These are phyloP conservation scores for Aurelia aurita complex sp. Pacific DNA, from an alignment of 30 jellyfish, hydroid and myxozoan genomes.

Conservation along the genomic window DNA sequence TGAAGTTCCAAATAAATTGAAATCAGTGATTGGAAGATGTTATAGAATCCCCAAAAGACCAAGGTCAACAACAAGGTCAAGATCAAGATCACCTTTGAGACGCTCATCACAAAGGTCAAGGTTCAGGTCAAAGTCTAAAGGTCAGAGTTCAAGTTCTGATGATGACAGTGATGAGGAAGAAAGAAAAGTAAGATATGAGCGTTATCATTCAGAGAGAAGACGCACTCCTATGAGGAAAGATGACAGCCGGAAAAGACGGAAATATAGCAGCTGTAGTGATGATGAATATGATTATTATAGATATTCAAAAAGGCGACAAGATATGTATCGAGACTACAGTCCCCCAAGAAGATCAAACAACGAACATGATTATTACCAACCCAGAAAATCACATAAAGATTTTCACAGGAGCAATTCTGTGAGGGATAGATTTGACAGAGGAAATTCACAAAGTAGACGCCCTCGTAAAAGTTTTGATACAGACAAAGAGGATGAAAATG, in stretches of 20 bases:
- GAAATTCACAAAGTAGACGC: slow-evolving; percentile 9
- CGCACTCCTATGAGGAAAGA: slow-evolving; percentile 68
- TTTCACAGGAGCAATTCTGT: slow-evolving; percentile 27
- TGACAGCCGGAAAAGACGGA: slow-evolving; percentile 58
- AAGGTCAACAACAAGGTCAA: slow-evolving; percentile 19
- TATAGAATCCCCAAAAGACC: slow-evolving; percentile 46
- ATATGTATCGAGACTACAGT: slow-evolving; percentile 8
- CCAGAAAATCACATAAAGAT: slow-evolving; percentile 13
- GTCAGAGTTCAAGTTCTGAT: slow-evolving; percentile 54
- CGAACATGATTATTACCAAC: slow-evolving; percentile 44
- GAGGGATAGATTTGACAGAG: slow-evolving; percentile 31
- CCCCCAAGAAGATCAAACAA: slow-evolving; percentile 20
- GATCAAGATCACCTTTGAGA: slow-evolving; percentile 63
- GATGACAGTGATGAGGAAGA: slow-evolving; percentile 17
- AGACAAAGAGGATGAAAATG: slow-evolving; percentile 55
- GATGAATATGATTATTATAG: slow-evolving; percentile 70
- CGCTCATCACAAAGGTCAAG: slow-evolving; percentile 18
- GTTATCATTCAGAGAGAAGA: slow-evolving; percentile 48
- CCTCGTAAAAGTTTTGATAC: neutral
- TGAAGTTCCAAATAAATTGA: neutral
- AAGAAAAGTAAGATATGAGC: slow-evolving; percentile 29
- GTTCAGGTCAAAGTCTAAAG: slow-evolving; percentile 43
- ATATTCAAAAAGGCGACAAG: slow-evolving; percentile 43
- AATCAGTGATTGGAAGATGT: slow-evolving; percentile 39
- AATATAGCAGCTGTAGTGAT: slow-evolving; percentile 76